Percentiles rank a stretch among this genome's conserved stretches.
Conservation (phyloP, 2,113 vertebrate genomes). For the Coturnix japonica region DNA sequence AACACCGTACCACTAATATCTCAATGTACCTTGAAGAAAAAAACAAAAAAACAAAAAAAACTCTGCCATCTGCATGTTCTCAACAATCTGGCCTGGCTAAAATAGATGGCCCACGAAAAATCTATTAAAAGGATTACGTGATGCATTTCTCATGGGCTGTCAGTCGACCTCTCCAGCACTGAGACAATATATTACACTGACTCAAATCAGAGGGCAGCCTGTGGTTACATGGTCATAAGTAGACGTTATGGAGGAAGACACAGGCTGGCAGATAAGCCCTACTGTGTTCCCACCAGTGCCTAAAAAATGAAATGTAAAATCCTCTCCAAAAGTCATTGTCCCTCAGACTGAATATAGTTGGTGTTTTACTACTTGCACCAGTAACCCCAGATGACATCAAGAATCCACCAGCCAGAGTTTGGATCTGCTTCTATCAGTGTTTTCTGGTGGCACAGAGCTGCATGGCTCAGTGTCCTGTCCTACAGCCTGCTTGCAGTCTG, state of each 20-base stretch:
- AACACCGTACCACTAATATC: not conserved
- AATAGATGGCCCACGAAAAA: not conserved
- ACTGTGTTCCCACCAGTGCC: not conserved
- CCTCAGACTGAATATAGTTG: not conserved
- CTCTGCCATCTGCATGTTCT: not conserved
- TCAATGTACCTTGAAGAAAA: not conserved
- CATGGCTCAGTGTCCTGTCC: accelerated
- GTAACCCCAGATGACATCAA: not conserved
- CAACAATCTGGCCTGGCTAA: not conserved
- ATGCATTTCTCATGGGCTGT: not conserved
- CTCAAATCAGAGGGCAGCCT: not conserved
- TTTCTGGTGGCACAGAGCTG: not conserved
- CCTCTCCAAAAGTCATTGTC: not conserved
- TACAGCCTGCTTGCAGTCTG: not conserved
- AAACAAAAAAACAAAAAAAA: too few species aligned
- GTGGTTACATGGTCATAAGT: not conserved
- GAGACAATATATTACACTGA: not conserved
- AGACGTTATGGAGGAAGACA: not conserved
- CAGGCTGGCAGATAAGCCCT: not conserved
- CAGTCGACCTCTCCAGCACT: not conserved
- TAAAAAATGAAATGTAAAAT: not conserved
- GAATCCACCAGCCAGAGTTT: not conserved
- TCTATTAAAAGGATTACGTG: not conserved
- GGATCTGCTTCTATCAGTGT: not conserved
- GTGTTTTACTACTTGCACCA: not conserved